A percentile compares a stretch with the other conserved stretches of the same genome.
Conservation (phyloP, 2,113 vertebrate genomes). For the Mustela lutreola region DNA sequence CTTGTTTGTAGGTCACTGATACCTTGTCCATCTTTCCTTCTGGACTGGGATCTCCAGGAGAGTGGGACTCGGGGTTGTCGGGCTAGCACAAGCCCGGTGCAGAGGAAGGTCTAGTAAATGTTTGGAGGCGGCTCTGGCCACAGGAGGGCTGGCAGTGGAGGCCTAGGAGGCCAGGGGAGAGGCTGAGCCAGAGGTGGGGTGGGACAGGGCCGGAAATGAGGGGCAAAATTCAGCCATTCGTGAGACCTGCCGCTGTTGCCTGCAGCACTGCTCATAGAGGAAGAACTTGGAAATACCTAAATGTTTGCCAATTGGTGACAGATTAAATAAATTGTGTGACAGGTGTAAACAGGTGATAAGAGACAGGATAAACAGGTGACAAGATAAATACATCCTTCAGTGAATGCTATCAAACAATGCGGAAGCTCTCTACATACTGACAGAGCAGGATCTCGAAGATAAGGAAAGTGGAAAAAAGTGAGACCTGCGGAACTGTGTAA, state of each 20-base stretch:
- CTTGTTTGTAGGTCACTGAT: neutral
- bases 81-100: neutral
- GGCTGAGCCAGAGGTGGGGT: neutral
- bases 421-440: neutral
- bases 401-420: neutral
- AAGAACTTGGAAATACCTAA: neutral
- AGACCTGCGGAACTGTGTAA: neutral
- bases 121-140: neutral
- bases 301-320: neutral
- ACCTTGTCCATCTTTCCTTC: neutral
- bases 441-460: neutral
- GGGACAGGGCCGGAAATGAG: no score
- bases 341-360: neutral
- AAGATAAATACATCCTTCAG: neutral
- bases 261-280: no score
- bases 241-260: neutral
- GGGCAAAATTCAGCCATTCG: neutral
- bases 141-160: rapidly evolving
- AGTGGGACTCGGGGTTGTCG: neutral
- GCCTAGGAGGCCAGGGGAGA: neutral
- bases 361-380: neutral
- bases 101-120: neutral
- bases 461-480: neutral
- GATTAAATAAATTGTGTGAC: neutral
- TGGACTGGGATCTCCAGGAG: neutral